Conservation (phyloP, 2,113 vertebrate genomes). For the Vulpes lagopus region DNA sequence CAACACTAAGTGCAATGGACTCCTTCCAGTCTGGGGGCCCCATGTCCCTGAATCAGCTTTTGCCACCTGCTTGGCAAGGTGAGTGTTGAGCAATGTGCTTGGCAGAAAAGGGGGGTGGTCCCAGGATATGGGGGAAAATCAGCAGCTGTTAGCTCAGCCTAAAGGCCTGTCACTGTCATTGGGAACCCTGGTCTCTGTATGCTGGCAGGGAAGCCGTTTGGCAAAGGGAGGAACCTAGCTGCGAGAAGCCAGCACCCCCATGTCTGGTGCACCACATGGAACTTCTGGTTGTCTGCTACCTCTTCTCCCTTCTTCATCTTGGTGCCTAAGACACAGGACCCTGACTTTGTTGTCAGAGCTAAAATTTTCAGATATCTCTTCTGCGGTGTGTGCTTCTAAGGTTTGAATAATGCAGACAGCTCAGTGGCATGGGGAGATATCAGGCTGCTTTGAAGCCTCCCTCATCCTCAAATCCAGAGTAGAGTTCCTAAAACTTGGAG, state of each 20-base stretch:
- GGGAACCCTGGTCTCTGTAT: neutral
- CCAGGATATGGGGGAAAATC: neutral
- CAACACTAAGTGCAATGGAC: conserved; percentile 99
- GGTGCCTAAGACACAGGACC: neutral
- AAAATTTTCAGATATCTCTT: conserved; percentile 8
- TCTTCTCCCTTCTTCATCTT: neutral
- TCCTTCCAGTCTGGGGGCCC: conserved; percentile 98
- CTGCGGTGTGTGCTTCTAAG: neutral
- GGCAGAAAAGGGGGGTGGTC: neutral
- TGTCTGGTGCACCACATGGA: neutral
- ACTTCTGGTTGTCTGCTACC: neutral
- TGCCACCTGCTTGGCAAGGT: conserved; percentile 98
- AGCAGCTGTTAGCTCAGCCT: neutral
- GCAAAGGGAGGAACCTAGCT: neutral
- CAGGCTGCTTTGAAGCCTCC: neutral
- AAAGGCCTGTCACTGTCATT: neutral
- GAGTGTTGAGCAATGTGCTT: conserved; percentile 35
- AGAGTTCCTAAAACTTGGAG: neutral
- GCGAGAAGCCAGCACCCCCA: neutral
- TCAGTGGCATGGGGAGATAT: neutral
- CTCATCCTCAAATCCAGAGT: neutral
- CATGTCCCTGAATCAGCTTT: conserved; percentile 99
- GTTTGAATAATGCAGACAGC: neutral
- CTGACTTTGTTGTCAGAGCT: neutral
- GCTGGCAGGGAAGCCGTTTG: neutral